These are phyloP conservation scores for Ypsolopha scabrella DNA, from an alignment of 2,888 invertebrate species.

Conservation along the genomic window DNA sequence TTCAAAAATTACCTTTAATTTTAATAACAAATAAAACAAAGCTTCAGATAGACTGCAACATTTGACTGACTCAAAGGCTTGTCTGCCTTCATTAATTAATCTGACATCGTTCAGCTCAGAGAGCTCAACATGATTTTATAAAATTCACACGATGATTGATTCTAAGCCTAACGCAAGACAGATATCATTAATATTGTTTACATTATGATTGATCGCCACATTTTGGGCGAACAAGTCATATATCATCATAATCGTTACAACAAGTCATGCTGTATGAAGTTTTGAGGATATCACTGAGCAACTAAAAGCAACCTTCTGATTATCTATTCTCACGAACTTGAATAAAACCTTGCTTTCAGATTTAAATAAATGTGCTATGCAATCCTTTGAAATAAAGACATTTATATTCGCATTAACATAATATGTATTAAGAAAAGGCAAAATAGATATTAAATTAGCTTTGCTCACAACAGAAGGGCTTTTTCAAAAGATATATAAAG, in stretches of 20 bases:
- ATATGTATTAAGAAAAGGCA: conserved; percentile 36
- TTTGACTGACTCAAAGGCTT: background rate
- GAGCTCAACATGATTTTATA: conserved; percentile 20
- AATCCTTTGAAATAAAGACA: background rate
- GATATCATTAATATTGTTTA: conserved; percentile 53
- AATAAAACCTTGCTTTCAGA: background rate
- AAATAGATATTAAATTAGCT: conserved; percentile 46
- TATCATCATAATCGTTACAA: conserved; percentile 17
- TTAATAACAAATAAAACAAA: no score
- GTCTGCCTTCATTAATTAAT: conserved; percentile 3
- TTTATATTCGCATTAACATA: background rate
- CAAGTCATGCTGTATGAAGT: conserved; percentile 8
- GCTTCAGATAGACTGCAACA: background rate
- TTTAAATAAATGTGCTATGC: background rate
- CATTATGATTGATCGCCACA: conserved; percentile 43
- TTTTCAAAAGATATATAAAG: no score
- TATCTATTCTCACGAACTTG: background rate
- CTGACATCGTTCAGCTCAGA: conserved; percentile 4
- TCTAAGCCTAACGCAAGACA: conserved; percentile 35
- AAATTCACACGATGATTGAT: conserved; percentile 38
- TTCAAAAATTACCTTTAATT: no score
- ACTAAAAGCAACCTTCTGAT: background rate
- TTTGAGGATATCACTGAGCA: background rate
- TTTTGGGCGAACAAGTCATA: conserved; percentile 27
- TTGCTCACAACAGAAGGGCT: conserved; percentile 32